Base-by-base conservation (phyloP, 2,888 invertebrate genomes). In the Drosophila lutescens region DNA sequence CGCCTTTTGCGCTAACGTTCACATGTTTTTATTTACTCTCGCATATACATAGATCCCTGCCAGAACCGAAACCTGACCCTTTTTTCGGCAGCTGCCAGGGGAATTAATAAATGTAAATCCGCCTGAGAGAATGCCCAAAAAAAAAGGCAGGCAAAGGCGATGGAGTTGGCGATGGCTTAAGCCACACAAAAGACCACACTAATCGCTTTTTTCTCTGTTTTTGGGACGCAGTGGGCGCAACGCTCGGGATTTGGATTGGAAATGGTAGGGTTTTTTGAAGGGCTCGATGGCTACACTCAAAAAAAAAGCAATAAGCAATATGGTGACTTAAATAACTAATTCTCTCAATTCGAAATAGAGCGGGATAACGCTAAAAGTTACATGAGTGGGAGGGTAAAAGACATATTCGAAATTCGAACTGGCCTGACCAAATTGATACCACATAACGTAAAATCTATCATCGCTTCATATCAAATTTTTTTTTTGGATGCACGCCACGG, bases 91-190 rank as follows among this genome's bases (percentile, higher is more conserved):
- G 36, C 60, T 71, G 60, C 43, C 65, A 9, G 53, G 53, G 44
- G 70, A 71, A 77, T 83, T 86, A 80, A 73, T 82, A 77, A 74
- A 74, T 79, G 74, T 82, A 79, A 81, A 79, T 81, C 73, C 75
- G 73, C 70, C 74, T 60, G 78, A 71, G 77, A 73, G 77, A 74
- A 63, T 57, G 61, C 62, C 67, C 47, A 41, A 58, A 65, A 74
- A 74, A 74, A 26, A 6, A 5, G 4, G 61, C 17, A 62, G 40
- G 57, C 57, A 53, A 41, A 10, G 36, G 26, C 59, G 62, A 67
- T 43, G 34, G 34, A 4, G 34, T 5, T 67, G 30, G 30, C 30
- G 30, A 30, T 30, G 30, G 73, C 71, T 72, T 76, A 76, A 79
- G 78, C 72, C 69, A 70, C 66, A 79, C 73, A 81, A 85, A 84